Base-by-base conservation (phyloP, 2,113 vertebrate species). In the Leptosomus discolor region DNA sequence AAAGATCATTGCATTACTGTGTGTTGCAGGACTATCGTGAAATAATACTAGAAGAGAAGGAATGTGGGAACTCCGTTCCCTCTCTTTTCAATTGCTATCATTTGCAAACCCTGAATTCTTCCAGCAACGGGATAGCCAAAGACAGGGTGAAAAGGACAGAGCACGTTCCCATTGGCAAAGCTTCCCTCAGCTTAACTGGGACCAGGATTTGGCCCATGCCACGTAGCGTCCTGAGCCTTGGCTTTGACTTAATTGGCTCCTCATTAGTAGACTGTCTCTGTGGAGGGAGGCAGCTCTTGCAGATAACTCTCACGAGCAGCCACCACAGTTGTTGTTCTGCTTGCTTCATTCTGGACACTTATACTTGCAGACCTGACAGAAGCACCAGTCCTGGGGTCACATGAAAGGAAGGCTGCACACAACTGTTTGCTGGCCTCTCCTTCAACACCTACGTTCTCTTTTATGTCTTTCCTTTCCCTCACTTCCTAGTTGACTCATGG, bases 21-120 rank as follows among this genome's bases (percentile, higher is more conserved):
- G 3, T 78, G 56, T 68, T 80, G 85, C 41, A 76, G 87, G 39
- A 68, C 63, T 92, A 90, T 92, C 24, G 79, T 89, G 88, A 96
- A 97, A 97, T 93, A 96, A 96, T 89, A 56, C 69, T 41, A 61
- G 87, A 45, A 64, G 75, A 94, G 87, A 43, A 84, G 71, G 58
- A 92, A 96, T 4, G 65, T 96, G 95, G 96, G 95, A 95, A 96
- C 43, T 90, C 76, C 77, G 37, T 94, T 96, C 91, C 39, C 41
- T 95, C 34, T 84, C 88, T 84, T 94, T 95, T 94, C 84, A 50
- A 76, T 46, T 77, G 34, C 63, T 80, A 7, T 65, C 26, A 0
- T 92, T 91, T 87, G 74, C 18, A 51, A 86, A 75, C 57, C 64
- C 77, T 76, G 86, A 95, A 85, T 64, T n/a, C 69, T 95, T 95